Evolutionary conservation across 2,797 vertebrate species (phyloP).

Genomic region (Acrocephalus scirpaceus): DNA sequence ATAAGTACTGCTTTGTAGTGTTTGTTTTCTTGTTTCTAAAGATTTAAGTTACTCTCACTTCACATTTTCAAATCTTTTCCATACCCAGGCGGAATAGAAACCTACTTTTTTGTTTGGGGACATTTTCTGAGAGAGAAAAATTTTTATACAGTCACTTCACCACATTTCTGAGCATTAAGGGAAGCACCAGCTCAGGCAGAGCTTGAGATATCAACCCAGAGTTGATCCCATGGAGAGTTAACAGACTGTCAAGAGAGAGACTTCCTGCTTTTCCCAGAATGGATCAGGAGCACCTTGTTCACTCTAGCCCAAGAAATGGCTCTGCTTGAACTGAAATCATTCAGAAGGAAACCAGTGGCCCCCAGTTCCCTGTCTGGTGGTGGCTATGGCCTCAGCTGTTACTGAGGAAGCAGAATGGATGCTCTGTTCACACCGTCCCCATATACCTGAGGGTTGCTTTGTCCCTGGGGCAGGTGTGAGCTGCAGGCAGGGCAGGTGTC

Average conservation of each 20-base stretch:
- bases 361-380: not conserved
- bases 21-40: not conserved
- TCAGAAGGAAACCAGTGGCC: not conserved
- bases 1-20: not conserved
- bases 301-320: not conserved
- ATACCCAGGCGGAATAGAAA: not conserved
- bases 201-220: not conserved
- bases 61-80: not conserved
- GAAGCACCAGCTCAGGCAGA: not conserved
- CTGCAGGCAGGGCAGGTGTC: not conserved
- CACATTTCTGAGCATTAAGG: not conserved
- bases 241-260: not conserved
- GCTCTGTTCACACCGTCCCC: not conserved
- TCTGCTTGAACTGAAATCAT: not conserved
- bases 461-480: too few species aligned
- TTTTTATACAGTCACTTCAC: not conserved
- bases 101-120: not conserved
- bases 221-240: not conserved
- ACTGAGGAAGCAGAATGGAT: not conserved
- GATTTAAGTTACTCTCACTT: constrained; percentile 15
- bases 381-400: not conserved
- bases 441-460: not conserved
- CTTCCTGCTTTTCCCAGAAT: not conserved
- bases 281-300: not conserved
- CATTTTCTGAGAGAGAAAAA: not conserved